phyloP scores from a whole-genome alignment of 2,888 invertebrate genomes.

The Caenorhabditis sp. region DNA sequence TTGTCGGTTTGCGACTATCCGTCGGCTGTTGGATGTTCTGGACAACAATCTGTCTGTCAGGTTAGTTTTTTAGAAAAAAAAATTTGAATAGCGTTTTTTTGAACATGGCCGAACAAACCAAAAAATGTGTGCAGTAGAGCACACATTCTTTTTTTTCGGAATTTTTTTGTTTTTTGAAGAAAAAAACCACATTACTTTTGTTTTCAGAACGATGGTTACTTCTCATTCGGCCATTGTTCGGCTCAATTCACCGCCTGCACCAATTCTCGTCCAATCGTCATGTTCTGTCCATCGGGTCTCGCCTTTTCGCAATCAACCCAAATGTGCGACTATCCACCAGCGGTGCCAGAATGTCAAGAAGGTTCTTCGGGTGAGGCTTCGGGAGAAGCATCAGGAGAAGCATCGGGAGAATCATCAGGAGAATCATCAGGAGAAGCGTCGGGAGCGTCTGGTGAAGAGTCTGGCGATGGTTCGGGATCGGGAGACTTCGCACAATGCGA shows the following conservation, averaged over 20 bases:
- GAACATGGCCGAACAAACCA: too few relatives aligned
- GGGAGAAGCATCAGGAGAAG: constrained; percentile 14
- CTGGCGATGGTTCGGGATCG: constrained; percentile 12
- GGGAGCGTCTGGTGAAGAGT: constrained; percentile 13
- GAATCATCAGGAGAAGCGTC: constrained; percentile 2
- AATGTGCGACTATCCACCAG: constrained; percentile 15
- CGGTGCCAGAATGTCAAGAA: constrained; percentile 15
- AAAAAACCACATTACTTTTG: background rate
- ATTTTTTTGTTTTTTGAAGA: background rate
- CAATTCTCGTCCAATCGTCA: constrained; percentile 23
- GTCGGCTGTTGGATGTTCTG: constrained; percentile 6
- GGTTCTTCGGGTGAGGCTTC: constrained; percentile 9
- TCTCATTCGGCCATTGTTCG: constrained; percentile 29
- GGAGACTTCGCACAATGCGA: constrained; percentile 9
- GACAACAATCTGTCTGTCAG: background rate
- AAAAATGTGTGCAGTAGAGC: too few relatives aligned
- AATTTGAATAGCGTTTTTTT: too few relatives aligned
- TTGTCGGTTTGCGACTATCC: constrained; percentile 28
- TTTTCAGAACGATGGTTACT: constrained; percentile 22
- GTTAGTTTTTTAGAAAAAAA: background rate
- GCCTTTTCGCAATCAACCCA: constrained; percentile 17
- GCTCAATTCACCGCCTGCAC: constrained; percentile 32
- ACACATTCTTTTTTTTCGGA: too few relatives aligned
- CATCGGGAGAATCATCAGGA: constrained; percentile 12
- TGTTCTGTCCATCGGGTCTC: constrained; percentile 32